These are phyloP conservation scores for Selene dorsalis DNA, from an alignment of 2,797 vertebrate species.

Conservation along the genomic window DNA sequence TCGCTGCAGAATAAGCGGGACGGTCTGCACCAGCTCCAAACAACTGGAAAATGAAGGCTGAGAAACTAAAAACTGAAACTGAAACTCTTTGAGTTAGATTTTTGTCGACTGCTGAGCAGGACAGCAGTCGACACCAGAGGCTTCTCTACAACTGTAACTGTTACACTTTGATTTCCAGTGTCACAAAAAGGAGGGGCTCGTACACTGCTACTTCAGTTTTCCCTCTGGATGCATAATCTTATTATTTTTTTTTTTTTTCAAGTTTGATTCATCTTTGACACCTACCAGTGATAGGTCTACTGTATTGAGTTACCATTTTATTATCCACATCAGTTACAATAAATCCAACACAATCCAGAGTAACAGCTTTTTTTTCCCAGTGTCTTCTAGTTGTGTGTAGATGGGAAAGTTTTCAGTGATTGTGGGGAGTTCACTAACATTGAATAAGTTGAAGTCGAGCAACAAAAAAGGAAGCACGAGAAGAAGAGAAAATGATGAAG, in stretches of 20 bases:
- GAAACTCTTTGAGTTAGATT: slow-evolving; percentile 30
- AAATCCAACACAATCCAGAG: background rate
- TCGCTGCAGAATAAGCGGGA: slow-evolving; percentile 8
- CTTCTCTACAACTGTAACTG: slow-evolving; percentile 22
- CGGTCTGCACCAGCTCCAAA: background rate
- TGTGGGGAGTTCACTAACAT: slow-evolving; percentile 3
- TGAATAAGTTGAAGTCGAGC: background rate
- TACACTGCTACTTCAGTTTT: slow-evolving; percentile 7
- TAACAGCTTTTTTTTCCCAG: background rate
- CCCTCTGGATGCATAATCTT: background rate
- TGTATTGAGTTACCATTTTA: background rate
- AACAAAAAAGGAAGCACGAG: background rate
- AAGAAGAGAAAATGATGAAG: slow-evolving; percentile 15
- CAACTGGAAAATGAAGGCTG: slow-evolving; percentile 26
- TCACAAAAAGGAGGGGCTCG: slow-evolving; percentile 19
- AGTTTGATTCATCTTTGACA: slow-evolving; percentile 1
- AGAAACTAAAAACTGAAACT: slow-evolving; percentile 36
- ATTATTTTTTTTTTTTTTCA: background rate
- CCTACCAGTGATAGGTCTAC: background rate
- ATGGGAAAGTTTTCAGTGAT: background rate
- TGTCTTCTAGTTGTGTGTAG: too few species aligned
- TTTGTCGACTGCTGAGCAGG: slow-evolving; percentile 10
- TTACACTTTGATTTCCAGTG: slow-evolving; percentile 33
- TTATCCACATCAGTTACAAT: slow-evolving; percentile 6
- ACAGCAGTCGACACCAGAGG: slow-evolving; percentile 47